phyloP scores from a whole-genome alignment of 2,797 vertebrate genomes.

The Merluccius polli region DNA sequence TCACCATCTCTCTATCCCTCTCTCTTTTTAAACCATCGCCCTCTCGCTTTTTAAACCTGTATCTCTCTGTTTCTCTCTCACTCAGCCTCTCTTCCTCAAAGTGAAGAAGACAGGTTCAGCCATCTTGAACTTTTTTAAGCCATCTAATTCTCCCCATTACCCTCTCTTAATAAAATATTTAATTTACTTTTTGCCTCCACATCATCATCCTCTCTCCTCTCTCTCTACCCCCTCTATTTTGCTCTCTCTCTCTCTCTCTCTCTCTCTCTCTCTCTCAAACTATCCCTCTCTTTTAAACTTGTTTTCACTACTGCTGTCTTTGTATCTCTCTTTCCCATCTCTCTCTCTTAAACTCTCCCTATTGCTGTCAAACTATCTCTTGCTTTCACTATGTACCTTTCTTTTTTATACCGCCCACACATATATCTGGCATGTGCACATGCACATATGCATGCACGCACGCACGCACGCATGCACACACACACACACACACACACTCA shows the following conservation, averaged over 20 bases:
- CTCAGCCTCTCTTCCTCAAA: not conserved
- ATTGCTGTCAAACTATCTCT: not conserved
- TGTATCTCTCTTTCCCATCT: not conserved
- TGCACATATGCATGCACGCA: not conserved
- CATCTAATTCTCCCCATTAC: not conserved
- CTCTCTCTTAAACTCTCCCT: not conserved
- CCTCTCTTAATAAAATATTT: not conserved
- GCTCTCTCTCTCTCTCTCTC: not conserved
- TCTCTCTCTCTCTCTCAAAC: not conserved
- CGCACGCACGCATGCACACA: no score
- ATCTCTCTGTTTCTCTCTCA: not conserved
- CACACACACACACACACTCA: not conserved
- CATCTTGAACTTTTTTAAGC: no score
- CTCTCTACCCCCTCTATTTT: not conserved
- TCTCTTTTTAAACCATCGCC: not conserved
- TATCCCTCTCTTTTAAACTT: not conserved
- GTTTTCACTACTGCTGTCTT: not conserved
- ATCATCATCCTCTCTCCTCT: no score
- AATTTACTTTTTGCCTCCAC: no score
- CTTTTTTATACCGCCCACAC: not conserved
- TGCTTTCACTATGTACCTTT: not conserved
- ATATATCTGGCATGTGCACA: not conserved
- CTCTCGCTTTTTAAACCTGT: not conserved
- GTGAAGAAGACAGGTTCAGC: no score
- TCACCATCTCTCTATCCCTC: not conserved